Conservation (phyloP, 2,113 vertebrate genomes). For the Ictalurus furcatus region DNA sequence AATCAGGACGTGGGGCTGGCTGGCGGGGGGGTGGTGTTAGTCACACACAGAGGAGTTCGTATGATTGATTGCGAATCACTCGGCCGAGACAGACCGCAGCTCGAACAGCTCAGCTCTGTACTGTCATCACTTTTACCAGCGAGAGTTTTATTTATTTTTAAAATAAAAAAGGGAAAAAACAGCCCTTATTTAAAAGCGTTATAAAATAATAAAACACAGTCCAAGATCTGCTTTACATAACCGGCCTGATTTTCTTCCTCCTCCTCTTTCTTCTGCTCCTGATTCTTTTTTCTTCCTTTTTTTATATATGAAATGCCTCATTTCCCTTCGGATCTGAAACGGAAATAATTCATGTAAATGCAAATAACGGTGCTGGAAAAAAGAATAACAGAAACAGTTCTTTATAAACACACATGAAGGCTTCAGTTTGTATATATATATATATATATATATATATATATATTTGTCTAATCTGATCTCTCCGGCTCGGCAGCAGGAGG, state of each 20-base stretch:
- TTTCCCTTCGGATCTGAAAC: slow-evolving; percentile 51
- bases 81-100: slow-evolving; percentile 11
- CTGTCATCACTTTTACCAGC: background rate
- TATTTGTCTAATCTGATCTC: slow-evolving; percentile 69
- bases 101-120: slow-evolving; percentile 2
- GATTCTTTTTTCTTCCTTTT: background rate
- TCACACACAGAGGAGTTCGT: slow-evolving; percentile 1
- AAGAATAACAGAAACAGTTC: slow-evolving; percentile 54
- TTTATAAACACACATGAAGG: slow-evolving; percentile 56
- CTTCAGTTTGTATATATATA: slow-evolving; percentile 58
- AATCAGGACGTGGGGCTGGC: background rate
- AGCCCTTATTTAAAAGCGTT: slow-evolving; percentile 1
- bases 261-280: slow-evolving; percentile 37
- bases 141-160: background rate
- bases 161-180: background rate
- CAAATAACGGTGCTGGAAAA: slow-evolving; percentile 38
- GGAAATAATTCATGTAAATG: background rate
- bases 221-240: slow-evolving; percentile 53
- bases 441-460: too few relatives aligned
- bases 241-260: slow-evolving; percentile 51
- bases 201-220: background rate
- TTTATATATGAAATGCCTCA: slow-evolving; percentile 36
- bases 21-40: background rate
- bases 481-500: slow-evolving; percentile 61
- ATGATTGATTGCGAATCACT: slow-evolving; percentile 27